Conservation (phyloP, 2,888 invertebrate species). For the Alcis repandata region DNA sequence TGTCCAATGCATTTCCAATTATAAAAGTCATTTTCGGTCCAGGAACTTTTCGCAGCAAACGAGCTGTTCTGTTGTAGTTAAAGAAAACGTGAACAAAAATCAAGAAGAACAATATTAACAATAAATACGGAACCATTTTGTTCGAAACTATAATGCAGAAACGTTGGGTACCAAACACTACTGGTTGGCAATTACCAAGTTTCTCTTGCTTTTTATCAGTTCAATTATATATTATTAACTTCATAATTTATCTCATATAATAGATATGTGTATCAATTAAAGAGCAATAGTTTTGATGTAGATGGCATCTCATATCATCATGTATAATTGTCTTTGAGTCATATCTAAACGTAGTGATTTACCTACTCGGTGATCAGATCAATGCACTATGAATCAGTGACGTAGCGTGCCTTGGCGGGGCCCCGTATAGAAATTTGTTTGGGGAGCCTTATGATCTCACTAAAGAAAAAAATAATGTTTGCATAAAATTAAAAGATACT, state of each 20-base stretch:
- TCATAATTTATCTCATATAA: background rate
- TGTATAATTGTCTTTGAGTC: no score
- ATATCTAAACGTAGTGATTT: no score
- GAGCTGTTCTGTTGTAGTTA: slow-evolving; percentile 54
- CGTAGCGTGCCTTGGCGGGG: no score
- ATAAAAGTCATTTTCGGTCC: slow-evolving; percentile 59
- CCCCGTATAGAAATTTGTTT: no score
- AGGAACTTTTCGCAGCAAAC: slow-evolving; percentile 58
- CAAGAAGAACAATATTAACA: slow-evolving; percentile 36
- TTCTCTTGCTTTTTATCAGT: slow-evolving; percentile 18
- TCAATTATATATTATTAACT: background rate
- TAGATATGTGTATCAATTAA: no score
- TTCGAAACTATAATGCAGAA: slow-evolving; percentile 12
- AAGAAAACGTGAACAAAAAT: slow-evolving; percentile 47
- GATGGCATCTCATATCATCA: no score
- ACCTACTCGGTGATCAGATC: no score
- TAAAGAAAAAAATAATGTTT: no score
- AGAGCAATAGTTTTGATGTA: no score
- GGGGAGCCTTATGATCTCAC: no score
- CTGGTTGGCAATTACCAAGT: slow-evolving; percentile 12
- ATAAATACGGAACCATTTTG: slow-evolving; percentile 48
- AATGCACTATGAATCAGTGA: no score
- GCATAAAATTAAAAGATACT: no score
- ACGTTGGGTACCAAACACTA: slow-evolving; percentile 8
- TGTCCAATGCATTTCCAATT: slow-evolving; percentile 54